Evolutionary conservation across 2,797 vertebrate genomes (phyloP).

Genomic region (Clamator glandarius): DNA sequence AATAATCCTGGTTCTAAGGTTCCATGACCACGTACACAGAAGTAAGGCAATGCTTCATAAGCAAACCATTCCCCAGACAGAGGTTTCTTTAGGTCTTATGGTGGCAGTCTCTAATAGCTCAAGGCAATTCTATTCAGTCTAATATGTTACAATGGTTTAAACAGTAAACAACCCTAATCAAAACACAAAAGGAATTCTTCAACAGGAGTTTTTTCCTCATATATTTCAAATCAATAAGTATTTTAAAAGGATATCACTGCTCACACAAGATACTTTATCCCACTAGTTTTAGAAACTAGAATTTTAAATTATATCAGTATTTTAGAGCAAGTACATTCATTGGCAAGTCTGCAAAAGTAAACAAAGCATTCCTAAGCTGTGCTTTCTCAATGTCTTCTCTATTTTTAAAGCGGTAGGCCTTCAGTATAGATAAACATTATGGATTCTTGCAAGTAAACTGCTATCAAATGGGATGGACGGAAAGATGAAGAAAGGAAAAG

Average conservation of each 20-base stretch:
- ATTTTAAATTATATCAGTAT: not conserved
- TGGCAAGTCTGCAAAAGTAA: not conserved
- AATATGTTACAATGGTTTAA: not conserved
- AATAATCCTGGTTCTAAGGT: fast-evolving
- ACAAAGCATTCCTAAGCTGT: not conserved
- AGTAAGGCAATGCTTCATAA: not conserved
- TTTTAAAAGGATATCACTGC: not conserved
- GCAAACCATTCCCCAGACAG: fast-evolving
- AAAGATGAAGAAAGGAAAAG: not conserved
- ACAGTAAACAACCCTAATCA: not conserved
- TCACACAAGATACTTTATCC: not conserved
- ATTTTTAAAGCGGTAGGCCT: not conserved
- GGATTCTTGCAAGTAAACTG: not conserved
- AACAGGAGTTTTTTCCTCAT: not conserved
- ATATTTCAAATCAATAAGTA: not conserved
- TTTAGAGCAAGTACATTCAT: not conserved
- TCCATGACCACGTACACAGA: not conserved
- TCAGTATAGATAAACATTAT: not conserved
- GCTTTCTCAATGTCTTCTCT: not conserved
- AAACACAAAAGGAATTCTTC: not conserved
- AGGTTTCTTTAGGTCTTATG: not conserved
- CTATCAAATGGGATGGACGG: not conserved
- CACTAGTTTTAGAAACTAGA: not conserved
- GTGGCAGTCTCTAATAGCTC: not conserved
- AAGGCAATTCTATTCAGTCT: not conserved